Conservation (phyloP, 2,888 invertebrate species). For the Melipona bicolor region DNA sequence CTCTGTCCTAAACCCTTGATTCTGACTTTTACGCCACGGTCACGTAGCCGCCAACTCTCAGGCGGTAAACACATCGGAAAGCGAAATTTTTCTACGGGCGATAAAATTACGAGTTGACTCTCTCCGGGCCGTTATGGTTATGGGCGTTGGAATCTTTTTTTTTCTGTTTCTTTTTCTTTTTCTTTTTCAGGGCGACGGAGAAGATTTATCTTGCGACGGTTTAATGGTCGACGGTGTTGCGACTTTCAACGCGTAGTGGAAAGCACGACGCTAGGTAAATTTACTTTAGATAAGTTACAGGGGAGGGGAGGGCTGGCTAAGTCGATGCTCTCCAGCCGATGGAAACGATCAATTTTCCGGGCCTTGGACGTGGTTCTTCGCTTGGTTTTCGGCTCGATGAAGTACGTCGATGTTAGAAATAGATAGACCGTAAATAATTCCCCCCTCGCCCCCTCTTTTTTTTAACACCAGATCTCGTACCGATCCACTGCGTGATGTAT, state of each 20-base stretch:
- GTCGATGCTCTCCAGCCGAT: not conserved
- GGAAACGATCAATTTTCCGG: not conserved
- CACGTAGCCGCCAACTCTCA: constrained; percentile 28
- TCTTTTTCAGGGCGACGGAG: not conserved
- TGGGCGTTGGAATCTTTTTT: not conserved
- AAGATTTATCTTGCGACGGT: not conserved
- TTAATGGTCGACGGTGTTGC: constrained; percentile 2
- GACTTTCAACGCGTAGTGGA: not conserved
- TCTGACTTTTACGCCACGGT: constrained; percentile 31
- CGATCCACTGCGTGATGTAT: not conserved
- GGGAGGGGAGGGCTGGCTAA: not conserved
- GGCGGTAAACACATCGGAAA: constrained; percentile 24
- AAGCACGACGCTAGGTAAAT: constrained; percentile 2
- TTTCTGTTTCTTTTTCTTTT: not conserved
- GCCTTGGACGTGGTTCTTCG: not conserved
- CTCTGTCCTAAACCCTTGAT: constrained; percentile 43
- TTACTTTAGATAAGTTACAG: constrained; percentile 8
- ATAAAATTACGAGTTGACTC: not conserved
- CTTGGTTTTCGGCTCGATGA: not conserved
- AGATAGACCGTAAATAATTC: not conserved
- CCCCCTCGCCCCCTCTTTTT: not conserved
- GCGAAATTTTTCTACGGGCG: constrained; percentile 24
- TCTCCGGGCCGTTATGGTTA: not conserved
- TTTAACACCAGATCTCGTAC: not conserved
- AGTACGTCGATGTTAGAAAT: not conserved